Base-by-base conservation (phyloP, 2,888 invertebrate genomes). In the Nymphalis polychloros region DNA sequence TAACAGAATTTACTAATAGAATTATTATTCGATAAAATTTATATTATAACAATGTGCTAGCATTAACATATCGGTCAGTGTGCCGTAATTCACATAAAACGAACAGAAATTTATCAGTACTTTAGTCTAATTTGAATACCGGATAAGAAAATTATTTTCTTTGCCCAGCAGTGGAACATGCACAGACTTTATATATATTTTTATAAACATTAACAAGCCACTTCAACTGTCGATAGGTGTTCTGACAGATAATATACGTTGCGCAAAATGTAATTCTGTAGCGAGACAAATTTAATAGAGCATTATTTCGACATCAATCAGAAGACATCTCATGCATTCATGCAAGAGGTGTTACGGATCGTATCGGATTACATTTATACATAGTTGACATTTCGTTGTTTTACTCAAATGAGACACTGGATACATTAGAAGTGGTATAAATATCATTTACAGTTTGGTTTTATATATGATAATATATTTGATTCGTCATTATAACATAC, bases 301-400 rank as follows among this genome's bases (percentile, higher is more conserved):
- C 83, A 78, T 47, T 79, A 79, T 88, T 87, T 78, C 85, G 71
- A 82, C 86, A 86, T 77, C 69, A 63, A 78, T 78, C 78, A 75
- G 75, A 75, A 75, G 81, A 78, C 75, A 73, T 72, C 69, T 77
- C 77, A 78, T 78, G 77, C 76, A 78, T 79, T 82, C 78, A 80
- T 76, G 78, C 77, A 80, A 77, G 72, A 76, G 72, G 67, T 72
- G 70, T 77, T 78, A 73, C 75, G 76, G 81, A 78, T 83, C 76
- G 57, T 57, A 41, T 57, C 35, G 78, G 81, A 79, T 81, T 74
- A 76, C 74, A 66, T 69, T 65, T 66, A 77, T 31, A 5, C 27
- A 31, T 78, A 75, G 80, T 79, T 84, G 86, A 86, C 88, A 89
- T 88, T 89, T 82, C 80, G 82, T 83, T 82, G 78, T 72, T 76